A percentile compares a stretch with the other conserved stretches of the same genome.
Conservation (phyloP, 2,113 vertebrate species). For the Ardeotis arabs region DNA sequence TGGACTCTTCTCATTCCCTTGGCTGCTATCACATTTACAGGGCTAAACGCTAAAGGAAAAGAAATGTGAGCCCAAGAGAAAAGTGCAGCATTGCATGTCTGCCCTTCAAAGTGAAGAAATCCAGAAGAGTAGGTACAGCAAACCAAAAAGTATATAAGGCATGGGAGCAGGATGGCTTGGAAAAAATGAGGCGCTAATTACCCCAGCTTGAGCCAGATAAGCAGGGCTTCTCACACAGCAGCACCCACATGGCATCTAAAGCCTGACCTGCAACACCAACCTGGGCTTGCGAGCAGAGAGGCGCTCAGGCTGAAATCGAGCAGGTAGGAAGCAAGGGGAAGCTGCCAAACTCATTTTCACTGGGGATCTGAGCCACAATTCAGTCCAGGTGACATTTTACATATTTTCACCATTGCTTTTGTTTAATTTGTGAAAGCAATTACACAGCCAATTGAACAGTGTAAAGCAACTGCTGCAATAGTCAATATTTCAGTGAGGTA, state of each 20-base stretch:
- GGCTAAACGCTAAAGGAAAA: neutral
- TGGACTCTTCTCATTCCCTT: neutral
- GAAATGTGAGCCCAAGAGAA: neutral
- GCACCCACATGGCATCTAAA: neutral
- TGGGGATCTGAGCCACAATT: neutral
- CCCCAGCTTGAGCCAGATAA: neutral
- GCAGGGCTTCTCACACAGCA: neutral
- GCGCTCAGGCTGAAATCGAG: neutral
- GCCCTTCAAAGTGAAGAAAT: neutral
- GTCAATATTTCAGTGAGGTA: conserved; percentile 48
- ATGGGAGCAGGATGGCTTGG: neutral
- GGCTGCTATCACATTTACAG: neutral
- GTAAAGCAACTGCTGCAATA: conserved; percentile 54
- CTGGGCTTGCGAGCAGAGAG: neutral
- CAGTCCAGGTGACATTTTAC: conserved; percentile 57
- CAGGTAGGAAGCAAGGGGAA: neutral
- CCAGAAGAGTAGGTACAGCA: neutral
- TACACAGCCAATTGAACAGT: conserved; percentile 67
- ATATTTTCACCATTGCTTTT: conserved; percentile 59
- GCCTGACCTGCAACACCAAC: neutral
- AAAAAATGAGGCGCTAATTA: neutral
- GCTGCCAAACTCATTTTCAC: neutral
- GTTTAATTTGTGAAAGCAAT: conserved; percentile 62
- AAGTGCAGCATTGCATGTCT: neutral
- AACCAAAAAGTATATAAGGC: neutral